phyloP scores from a whole-genome alignment of 1,140 invertebrate species.

The Sminthurides bifidus region DNA sequence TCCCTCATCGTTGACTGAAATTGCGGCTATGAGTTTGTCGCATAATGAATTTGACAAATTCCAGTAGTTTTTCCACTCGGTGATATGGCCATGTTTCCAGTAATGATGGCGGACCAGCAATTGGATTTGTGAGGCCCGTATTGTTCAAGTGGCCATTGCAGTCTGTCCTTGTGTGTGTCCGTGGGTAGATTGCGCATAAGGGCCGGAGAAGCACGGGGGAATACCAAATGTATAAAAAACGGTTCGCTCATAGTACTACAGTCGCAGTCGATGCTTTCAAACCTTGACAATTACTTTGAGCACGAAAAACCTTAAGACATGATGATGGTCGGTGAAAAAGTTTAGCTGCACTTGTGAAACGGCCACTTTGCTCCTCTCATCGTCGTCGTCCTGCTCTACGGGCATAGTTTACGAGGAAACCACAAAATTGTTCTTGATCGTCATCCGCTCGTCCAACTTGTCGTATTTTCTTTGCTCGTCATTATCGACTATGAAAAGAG shows the following conservation, averaged over 20 bases:
- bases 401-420: background rate
- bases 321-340: background rate
- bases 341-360: slow-evolving; percentile 2
- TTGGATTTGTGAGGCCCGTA: no score
- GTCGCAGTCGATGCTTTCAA: background rate
- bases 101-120: no score
- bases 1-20: no score
- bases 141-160: background rate
- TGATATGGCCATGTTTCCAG: no score
- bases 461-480: slow-evolving; percentile 3
- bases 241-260: background rate
- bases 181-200: background rate
- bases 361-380: slow-evolving; percentile 1
- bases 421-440: no score
- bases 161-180: background rate
- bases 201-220: background rate
- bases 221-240: background rate
- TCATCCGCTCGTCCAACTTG: background rate
- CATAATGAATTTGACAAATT: no score
- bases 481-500: no score
- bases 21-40: no score
- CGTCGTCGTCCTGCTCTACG: no score
- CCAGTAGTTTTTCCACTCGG: no score
- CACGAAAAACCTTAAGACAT: slow-evolving; percentile 7
- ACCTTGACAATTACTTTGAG: slow-evolving; percentile 2